Evolutionary conservation across 1,140 invertebrate species (phyloP), one percentile per base, ranked within the genome.

Genomic region (Aphelinus atriplicis): DNA sequence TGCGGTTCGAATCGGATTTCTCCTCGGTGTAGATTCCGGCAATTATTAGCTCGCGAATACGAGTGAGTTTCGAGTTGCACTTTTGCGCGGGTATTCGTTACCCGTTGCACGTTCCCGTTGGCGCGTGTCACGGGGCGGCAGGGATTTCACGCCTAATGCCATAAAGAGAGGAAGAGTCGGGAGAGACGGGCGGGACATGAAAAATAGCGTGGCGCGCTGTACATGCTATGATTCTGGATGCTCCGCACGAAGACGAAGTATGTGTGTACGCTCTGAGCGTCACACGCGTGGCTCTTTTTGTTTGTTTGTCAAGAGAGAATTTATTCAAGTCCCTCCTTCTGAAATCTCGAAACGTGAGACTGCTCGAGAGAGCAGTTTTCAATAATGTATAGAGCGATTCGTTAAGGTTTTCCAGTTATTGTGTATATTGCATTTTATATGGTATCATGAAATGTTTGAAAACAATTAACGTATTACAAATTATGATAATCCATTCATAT

Each of bases 221-320:
- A 51, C 63, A 46, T 3, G 56, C 69, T 50, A 51, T 71, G 60
- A 71, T 63, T 70, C 50, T 57, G 9, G 43, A 1, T 10, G 58
- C 42, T 45, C 45, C 58, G 42, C 47, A 47, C 48, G 50, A 71
- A 51, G 69, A 63, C 60, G 63, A 71, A 71, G 50, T 71, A 70
- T 51, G 58, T 71, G 26, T 71, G 47, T 63, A 71, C 9, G 51
- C 47, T 26, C 4, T 3, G n/a, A n/a, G 63, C 48, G 10, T 42
- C 43, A 60, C 7, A 42, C 9, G 60, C 43, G 2, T 46, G 46
- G 9, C 43, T 48, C 9, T 48, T 43, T 26, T 26, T 63, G 6
- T 63, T 63, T 63, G 61, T 26, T 26, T 26, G 26, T 47, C 46
- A 1, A 45, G 46, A 48, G 5, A 43, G 10, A 63, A 63, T 63